Evolutionary conservation across 2,797 vertebrate species (phyloP).

Genomic region (Cygnus olor): DNA sequence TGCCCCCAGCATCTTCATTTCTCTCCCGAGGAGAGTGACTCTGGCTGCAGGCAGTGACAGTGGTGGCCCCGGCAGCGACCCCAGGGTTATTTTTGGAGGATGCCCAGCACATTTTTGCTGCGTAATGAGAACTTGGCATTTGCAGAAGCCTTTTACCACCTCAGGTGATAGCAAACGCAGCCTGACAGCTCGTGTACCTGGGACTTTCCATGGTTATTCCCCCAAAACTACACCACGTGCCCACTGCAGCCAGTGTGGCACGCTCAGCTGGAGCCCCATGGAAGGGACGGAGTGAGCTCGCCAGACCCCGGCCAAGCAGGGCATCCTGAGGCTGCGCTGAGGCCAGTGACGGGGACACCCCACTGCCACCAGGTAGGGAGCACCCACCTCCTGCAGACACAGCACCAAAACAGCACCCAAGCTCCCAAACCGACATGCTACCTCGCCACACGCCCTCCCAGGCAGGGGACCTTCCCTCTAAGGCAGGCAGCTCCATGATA

Average conservation of each 20-base stretch:
- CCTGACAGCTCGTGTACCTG: rapidly evolving
- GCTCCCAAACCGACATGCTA: not conserved
- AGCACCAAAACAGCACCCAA: not conserved
- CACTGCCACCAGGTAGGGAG: rapidly evolving
- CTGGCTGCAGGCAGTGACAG: not conserved
- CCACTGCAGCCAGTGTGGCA: not conserved
- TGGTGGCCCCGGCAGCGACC: not conserved
- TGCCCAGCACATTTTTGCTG: not conserved
- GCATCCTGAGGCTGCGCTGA: not conserved
- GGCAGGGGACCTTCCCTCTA: not conserved
- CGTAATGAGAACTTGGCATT: not conserved
- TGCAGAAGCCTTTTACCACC: not conserved
- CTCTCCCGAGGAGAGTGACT: not conserved
- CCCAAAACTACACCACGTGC: not conserved
- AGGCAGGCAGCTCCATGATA: not conserved
- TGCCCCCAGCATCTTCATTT: slow-evolving; percentile 37
- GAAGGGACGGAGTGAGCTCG: rapidly evolving
- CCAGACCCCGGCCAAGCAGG: rapidly evolving
- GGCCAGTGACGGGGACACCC: rapidly evolving
- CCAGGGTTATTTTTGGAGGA: not conserved
- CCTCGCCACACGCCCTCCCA: rapidly evolving
- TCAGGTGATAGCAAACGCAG: not conserved
- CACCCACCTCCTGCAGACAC: not conserved
- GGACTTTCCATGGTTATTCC: rapidly evolving
- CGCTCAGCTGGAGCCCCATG: rapidly evolving